Conservation (phyloP, 2,797 vertebrate species). For the Acrocephalus scirpaceus region DNA sequence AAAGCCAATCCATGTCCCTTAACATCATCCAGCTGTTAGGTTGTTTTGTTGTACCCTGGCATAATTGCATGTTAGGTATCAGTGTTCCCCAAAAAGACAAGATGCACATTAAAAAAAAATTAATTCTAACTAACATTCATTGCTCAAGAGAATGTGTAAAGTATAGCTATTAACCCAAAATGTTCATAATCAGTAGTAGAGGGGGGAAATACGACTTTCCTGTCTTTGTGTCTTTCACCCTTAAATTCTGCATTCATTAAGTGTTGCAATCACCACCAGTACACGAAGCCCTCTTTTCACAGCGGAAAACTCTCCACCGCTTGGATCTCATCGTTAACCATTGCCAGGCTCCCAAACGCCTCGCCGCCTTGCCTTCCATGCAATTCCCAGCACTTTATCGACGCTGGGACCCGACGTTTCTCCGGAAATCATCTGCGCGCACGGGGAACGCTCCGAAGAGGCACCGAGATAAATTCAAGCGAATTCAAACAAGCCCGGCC, state of each 20-base stretch:
- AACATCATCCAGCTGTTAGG: background rate
- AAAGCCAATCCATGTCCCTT: background rate
- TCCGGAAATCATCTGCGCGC: fast-evolving
- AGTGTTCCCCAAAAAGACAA: background rate
- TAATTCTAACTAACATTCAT: background rate
- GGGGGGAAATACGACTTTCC: fast-evolving
- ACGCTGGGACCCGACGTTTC: fast-evolving
- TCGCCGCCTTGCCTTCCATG: background rate
- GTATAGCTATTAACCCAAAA: background rate
- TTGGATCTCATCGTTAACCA: fast-evolving
- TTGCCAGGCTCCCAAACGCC: background rate
- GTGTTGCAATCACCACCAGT: background rate
- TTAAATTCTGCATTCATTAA: background rate
- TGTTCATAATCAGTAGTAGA: background rate
- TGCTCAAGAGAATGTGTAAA: background rate
- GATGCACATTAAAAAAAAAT: background rate
- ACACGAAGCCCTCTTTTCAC: fast-evolving
- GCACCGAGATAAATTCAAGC: fast-evolving
- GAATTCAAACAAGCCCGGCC: background rate
- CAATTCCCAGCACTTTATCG: fast-evolving
- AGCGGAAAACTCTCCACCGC: fast-evolving
- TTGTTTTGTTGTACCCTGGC: background rate
- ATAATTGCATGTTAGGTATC: fast-evolving
- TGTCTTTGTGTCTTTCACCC: fast-evolving
- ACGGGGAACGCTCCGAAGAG: fast-evolving